Conservation (phyloP, 2,113 vertebrate genomes). For the Eudyptes chrysolophus region DNA sequence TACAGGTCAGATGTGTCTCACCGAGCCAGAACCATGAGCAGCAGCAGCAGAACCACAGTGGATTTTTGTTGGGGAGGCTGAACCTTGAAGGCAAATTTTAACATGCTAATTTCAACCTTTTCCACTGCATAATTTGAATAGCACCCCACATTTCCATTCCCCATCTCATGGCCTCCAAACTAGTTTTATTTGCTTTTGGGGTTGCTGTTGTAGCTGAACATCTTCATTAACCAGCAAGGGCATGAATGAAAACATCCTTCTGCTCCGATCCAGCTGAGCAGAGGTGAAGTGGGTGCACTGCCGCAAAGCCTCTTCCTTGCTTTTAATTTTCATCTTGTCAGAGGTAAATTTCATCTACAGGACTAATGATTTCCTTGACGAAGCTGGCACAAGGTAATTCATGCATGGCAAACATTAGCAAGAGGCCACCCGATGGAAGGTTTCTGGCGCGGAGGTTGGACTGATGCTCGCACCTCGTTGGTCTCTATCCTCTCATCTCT, state of each 20-base stretch:
- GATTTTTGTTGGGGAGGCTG: background rate
- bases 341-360: conserved; percentile 26
- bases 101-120: background rate
- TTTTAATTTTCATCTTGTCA: background rate
- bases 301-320: background rate
- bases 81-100: background rate
- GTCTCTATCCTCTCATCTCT: background rate
- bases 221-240: conserved; percentile 39
- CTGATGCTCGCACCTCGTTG: background rate
- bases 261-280: background rate
- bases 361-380: background rate
- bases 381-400: background rate
- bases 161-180: background rate
- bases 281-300: background rate
- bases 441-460: background rate
- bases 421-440: background rate
- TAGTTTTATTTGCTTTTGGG: conserved; percentile 25
- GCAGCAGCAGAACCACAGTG: background rate
- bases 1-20: background rate
- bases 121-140: background rate
- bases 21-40: background rate
- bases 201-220: conserved; percentile 25
- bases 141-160: background rate
- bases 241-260: conserved; percentile 22
- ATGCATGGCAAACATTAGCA: background rate